A percentile compares a stretch with the other conserved stretches of the same genome.
Evolutionary conservation across 2,113 vertebrate genomes (phyloP).

Genomic region (Spermophilus dauricus): DNA sequence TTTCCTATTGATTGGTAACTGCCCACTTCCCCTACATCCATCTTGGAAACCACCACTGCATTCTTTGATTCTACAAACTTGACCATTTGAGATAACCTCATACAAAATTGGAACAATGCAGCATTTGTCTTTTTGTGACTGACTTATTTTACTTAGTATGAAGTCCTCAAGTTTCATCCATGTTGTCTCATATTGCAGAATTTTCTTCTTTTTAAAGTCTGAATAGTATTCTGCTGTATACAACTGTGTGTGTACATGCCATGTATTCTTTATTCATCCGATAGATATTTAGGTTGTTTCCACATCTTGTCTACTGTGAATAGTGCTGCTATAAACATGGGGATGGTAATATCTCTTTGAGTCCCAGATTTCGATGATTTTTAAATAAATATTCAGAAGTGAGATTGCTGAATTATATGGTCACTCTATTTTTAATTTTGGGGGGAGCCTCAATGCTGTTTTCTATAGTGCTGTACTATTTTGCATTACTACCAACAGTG

Average conservation of each 20-base stretch:
- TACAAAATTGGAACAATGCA: background rate
- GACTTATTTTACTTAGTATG: background rate
- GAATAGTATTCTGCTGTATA: background rate
- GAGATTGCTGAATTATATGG: background rate
- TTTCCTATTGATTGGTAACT: background rate
- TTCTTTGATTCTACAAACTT: background rate
- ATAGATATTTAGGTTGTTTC: background rate
- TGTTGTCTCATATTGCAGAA: background rate
- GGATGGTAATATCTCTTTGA: background rate
- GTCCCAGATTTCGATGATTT: background rate
- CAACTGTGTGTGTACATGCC: background rate
- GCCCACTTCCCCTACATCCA: too few relatives aligned
- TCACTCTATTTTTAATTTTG: background rate
- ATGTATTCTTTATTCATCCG: background rate
- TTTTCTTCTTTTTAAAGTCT: background rate
- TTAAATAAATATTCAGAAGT: background rate
- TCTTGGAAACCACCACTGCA: background rate
- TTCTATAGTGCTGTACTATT: background rate
- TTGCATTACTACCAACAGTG: background rate
- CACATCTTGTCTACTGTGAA: background rate
- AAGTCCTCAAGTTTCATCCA: background rate
- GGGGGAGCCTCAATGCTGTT: background rate
- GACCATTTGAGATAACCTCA: background rate
- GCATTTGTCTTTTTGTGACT: background rate
- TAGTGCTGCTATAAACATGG: background rate